A percentile compares a stretch with the other conserved stretches of the same genome.
These are phyloP conservation scores for Drosophila littoralis DNA, from an alignment of 1,140 invertebrate genomes.

Conservation along the genomic window DNA sequence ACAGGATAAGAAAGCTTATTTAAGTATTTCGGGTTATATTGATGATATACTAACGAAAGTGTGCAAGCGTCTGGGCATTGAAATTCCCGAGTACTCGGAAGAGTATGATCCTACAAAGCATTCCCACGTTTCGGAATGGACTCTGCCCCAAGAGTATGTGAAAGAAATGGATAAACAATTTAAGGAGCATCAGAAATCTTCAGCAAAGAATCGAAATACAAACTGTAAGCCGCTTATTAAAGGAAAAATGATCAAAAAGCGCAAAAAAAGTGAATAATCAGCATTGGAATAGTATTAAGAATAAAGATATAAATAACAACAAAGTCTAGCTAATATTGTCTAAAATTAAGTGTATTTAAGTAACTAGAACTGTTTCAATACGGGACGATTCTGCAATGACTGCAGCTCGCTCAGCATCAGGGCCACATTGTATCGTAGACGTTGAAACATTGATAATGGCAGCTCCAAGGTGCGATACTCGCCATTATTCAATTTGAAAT, in stretches of 20 bases:
- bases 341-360: not conserved
- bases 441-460: constrained; percentile 80
- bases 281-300: not conserved
- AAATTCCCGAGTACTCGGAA: constrained; percentile 89
- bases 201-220: constrained; percentile 21
- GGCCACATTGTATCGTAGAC: constrained; percentile 75
- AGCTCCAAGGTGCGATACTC: constrained; percentile 75
- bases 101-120: constrained; percentile 89
- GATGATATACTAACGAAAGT: constrained; percentile 93
- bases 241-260: constrained; percentile 29
- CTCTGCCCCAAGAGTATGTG: constrained; percentile 84
- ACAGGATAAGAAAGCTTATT: constrained; percentile 95
- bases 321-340: not conserved
- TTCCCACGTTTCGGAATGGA: constrained; percentile 87
- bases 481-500: constrained; percentile 74
- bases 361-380: constrained; percentile 67
- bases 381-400: constrained; percentile 66
- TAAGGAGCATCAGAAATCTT: constrained; percentile 49
- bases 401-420: constrained; percentile 77
- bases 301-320: not conserved
- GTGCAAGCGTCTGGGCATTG: constrained; percentile 89
- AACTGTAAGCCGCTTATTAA: not conserved
- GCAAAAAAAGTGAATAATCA: constrained; percentile 28
- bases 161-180: constrained; percentile 64
- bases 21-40: constrained; percentile 95